Percentiles rank a stretch among this genome's conserved stretches.
Conservation (phyloP, 2,113 vertebrate genomes). For the Euleptes europaea region DNA sequence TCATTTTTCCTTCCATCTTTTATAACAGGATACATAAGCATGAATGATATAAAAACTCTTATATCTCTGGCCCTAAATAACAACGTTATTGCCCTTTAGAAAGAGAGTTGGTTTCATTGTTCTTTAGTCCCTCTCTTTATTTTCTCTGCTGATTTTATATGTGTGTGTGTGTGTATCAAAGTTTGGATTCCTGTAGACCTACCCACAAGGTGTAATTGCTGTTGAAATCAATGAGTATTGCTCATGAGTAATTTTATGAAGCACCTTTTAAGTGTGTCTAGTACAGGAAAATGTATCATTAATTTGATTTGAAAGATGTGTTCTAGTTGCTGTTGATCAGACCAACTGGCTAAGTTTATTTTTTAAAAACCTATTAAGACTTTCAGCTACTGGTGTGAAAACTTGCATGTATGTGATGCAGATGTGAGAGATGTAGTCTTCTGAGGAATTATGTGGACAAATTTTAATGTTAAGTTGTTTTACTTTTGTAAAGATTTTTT, state of each 20-base stretch:
- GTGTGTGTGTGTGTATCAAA: conserved; percentile 23
- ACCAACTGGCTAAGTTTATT: too few relatives aligned
- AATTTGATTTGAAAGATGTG: not conserved
- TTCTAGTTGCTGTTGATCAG: not conserved
- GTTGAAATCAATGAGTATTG: not conserved
- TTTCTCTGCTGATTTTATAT: conserved; percentile 34
- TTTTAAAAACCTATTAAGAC: too few relatives aligned
- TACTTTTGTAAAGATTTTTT: too few relatives aligned
- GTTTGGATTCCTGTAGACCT: conserved; percentile 12
- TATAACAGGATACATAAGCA: conserved; percentile 70
- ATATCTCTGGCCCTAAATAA: conserved; percentile 66
- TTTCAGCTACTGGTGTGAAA: not conserved
- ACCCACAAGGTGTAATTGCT: not conserved
- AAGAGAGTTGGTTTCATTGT: conserved; percentile 63
- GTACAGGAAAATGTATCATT: not conserved
- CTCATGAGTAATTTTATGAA: not conserved
- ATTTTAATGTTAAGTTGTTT: too few relatives aligned
- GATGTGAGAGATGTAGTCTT: too few relatives aligned
- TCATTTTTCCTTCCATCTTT: conserved; percentile 66
- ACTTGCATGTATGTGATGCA: not conserved
- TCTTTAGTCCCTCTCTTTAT: not conserved
- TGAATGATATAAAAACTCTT: conserved; percentile 68
- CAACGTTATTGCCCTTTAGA: conserved; percentile 62
- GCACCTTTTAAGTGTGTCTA: not conserved
- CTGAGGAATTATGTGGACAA: too few relatives aligned